Evolutionary conservation across 2,113 vertebrate genomes (phyloP).

Genomic region (Caranx ignobilis): DNA sequence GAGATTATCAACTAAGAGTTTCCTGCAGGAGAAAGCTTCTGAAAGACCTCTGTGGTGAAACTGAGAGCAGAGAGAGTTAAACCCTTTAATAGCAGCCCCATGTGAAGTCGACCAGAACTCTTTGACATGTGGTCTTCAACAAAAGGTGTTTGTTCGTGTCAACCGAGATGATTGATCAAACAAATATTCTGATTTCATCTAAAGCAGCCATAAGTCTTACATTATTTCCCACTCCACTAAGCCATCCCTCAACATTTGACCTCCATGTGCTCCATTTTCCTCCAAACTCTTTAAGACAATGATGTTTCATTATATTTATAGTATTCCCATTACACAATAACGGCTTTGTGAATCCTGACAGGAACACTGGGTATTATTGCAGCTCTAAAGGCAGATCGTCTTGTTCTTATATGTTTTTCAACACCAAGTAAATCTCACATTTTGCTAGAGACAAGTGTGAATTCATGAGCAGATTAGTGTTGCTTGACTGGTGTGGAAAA

Average conservation of each 20-base stretch:
- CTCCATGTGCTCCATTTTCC: not conserved
- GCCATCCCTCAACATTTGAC: not conserved
- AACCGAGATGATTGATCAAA: constrained; percentile 2
- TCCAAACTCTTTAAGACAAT: constrained; percentile 3
- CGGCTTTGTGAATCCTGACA: constrained; percentile 33
- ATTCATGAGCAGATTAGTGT: constrained; percentile 53
- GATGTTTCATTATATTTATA: not conserved
- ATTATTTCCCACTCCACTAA: not conserved
- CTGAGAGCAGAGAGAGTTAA: constrained; percentile 30
- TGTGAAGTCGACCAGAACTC: not conserved
- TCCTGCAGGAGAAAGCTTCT: constrained; percentile 17
- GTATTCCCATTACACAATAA: constrained; percentile 2
- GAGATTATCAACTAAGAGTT: constrained; percentile 49
- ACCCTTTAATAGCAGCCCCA: constrained; percentile 1
- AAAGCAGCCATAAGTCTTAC: not conserved
- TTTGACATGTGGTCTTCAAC: not conserved
- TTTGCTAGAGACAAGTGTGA: constrained; percentile 47
- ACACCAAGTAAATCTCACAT: constrained; percentile 31
- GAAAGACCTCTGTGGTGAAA: constrained; percentile 10
- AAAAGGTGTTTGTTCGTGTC: not conserved
- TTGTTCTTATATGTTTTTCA: constrained; percentile 35
- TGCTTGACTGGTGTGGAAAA: constrained; percentile 58
- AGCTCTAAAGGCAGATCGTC: constrained; percentile 26
- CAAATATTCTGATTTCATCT: not conserved
- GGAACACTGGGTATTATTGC: constrained; percentile 31